Percentiles rank a stretch among this genome's conserved stretches.
Conservation (phyloP, 2,888 invertebrate species). For the Osedax frankpressi region DNA sequence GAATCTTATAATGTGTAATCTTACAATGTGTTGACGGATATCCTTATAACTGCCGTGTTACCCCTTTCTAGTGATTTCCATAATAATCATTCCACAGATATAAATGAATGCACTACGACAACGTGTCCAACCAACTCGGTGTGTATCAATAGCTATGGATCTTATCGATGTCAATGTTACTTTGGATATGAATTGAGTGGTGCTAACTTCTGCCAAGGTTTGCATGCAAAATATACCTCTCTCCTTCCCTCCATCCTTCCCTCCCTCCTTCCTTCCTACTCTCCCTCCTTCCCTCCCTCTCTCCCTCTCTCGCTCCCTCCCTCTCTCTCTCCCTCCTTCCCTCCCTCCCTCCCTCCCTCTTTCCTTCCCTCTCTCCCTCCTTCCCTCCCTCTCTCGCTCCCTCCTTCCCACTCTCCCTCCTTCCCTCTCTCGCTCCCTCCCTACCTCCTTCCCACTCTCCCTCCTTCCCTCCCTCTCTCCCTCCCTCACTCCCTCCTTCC, state of each 20-base stretch:
- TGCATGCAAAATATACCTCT: no score
- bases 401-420: no score
- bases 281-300: neutral
- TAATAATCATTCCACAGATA: slow-evolving; percentile 5
- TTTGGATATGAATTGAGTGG: neutral
- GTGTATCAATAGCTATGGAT: slow-evolving; percentile 5
- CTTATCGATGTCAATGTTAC: slow-evolving; percentile 6
- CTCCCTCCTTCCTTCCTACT: neutral
- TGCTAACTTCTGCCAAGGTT: slow-evolving; percentile 1
- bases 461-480: no score
- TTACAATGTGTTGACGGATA: no score
- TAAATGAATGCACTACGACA: neutral
- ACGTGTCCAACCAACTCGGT: slow-evolving; percentile 8
- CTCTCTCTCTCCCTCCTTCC: neutral
- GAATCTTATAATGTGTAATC: neutral
- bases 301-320: neutral
- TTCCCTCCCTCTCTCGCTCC: slow-evolving; percentile 4
- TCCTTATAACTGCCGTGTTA: neutral
- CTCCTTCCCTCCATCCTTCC: no score
- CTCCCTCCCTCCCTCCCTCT: neutral
- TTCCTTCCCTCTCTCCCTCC: slow-evolving; percentile 10
- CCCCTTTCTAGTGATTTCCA: neutral
- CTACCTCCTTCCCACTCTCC: no score
- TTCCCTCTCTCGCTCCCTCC: no score
- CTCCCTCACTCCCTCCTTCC: no score